These are phyloP conservation scores for Hyppa rectilinea DNA, from an alignment of 2,888 invertebrate genomes.

Conservation along the genomic window DNA sequence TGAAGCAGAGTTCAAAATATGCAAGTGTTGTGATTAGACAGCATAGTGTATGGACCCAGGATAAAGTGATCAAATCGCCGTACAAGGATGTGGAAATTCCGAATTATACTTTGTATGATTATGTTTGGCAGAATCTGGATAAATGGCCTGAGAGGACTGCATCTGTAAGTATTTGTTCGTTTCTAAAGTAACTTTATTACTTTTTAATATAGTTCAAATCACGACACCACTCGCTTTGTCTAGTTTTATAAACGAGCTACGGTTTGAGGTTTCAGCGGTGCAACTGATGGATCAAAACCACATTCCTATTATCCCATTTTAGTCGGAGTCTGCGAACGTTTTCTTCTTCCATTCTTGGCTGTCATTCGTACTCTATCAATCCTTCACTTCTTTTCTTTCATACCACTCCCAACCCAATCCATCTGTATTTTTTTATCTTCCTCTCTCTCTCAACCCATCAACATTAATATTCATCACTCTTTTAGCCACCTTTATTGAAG, in stretches of 20 bases:
- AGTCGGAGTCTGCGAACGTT: neutral
- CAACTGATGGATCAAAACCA: neutral
- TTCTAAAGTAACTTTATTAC: neutral
- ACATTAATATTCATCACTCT: neutral
- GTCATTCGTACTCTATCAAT: neutral
- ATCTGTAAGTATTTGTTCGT: constrained; percentile 88
- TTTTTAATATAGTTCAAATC: neutral
- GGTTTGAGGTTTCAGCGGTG: neutral
- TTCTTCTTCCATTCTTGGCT: neutral
- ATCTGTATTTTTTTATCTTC: neutral
- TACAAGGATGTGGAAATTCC: constrained; percentile 88
- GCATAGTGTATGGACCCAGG: constrained; percentile 80
- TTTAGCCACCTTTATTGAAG: too few relatives aligned
- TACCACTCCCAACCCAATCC: neutral
- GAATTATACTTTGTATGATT: constrained; percentile 90
- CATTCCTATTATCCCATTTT: neutral
- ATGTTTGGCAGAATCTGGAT: constrained; percentile 91
- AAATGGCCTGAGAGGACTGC: constrained; percentile 92
- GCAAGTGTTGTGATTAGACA: constrained; percentile 71
- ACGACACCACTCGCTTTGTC: too few relatives aligned
- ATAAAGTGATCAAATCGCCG: constrained; percentile 86
- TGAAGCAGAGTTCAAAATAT: constrained; percentile 70
- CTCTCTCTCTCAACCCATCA: neutral
- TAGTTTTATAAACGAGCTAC: neutral
- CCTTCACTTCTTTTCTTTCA: neutral